phyloP scores from a whole-genome alignment of 2,797 vertebrate species.

The Phalanger gymnotis region DNA sequence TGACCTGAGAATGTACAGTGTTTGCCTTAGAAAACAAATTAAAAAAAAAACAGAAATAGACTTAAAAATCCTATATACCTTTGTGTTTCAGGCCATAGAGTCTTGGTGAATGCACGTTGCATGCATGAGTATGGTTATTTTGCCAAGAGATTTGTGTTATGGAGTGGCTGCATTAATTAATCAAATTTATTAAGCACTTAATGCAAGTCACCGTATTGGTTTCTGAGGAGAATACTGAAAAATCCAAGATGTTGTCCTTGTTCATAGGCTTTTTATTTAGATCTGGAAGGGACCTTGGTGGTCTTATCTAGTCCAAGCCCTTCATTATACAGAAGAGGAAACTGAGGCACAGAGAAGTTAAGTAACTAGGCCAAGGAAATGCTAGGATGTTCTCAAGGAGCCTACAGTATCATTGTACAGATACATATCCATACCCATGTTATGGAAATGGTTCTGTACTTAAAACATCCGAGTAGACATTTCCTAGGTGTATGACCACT shows the following conservation, averaged over 20 bases:
- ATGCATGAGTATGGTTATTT: background rate
- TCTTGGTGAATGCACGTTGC: background rate
- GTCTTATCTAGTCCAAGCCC: background rate
- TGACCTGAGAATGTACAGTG: background rate
- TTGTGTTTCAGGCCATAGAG: background rate
- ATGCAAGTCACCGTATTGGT: background rate
- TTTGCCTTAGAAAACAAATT: background rate
- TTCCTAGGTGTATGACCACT: background rate
- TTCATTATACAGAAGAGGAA: background rate
- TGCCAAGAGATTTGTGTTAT: background rate
- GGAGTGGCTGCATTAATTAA: background rate
- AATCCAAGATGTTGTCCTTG: background rate
- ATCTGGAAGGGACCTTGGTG: background rate
- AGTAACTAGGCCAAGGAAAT: background rate
- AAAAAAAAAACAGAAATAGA: background rate
- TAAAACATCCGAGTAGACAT: background rate
- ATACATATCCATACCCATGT: background rate
- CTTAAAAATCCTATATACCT: background rate
- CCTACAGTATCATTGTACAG: background rate
- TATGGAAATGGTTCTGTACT: background rate
- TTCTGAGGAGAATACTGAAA: background rate
- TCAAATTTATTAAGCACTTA: background rate
- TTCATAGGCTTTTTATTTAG: background rate
- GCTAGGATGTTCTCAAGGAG: background rate
- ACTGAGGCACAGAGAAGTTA: background rate